Base-by-base conservation (phyloP, 2,797 vertebrate genomes). In the Scarus forsteni region DNA sequence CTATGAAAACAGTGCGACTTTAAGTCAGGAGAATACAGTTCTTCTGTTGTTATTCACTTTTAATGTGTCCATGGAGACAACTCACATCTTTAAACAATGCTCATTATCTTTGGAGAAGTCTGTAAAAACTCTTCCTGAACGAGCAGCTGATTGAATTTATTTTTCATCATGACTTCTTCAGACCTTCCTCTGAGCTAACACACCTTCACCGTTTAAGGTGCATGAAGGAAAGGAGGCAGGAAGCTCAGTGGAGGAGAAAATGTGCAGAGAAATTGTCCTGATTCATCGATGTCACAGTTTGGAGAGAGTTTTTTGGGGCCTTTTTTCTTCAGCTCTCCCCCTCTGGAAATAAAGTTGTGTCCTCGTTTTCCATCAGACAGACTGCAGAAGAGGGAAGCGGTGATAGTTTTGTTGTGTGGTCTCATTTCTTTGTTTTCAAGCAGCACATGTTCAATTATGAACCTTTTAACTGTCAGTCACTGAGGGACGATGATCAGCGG, bases 291-390 rank as follows among this genome's bases (percentile, higher is more conserved):
- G 55, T 60, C 56, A 35, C 53, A 49, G 63, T 56, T 51, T 18
- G 19, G 53, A 14, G 45, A 19, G 14, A 3, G 12, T 15, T 57
- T 49, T 51, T 51, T 15, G 50, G 63, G 63, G 16, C 36, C 69
- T 53, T 55, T 57, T 55, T 57, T 68, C 43, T 42, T 66, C 58
- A 18, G n/a, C 51, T 18, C 55, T 44, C 65, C 60, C 55, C 44
- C 60, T 43, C 53, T 48, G 19, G 68, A 58, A 62, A 61, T 43
- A 18, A 67, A 72, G 62, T 16, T 67, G 53, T 58, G 56, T 40
- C 52, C 27, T 62, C 49, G 39, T 59, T 63, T 67, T 44, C 53
- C 59, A 73, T 72, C 35, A 15, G 35, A 11, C 53, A 52, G 16
- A 6, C 70, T 48, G 50, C 38, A 49, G 53, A 64, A 45, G 1